A percentile compares a stretch with the other conserved stretches of the same genome.
These are phyloP conservation scores for Tenthredo amoena DNA, from an alignment of 2,888 invertebrate species.

Conservation along the genomic window DNA sequence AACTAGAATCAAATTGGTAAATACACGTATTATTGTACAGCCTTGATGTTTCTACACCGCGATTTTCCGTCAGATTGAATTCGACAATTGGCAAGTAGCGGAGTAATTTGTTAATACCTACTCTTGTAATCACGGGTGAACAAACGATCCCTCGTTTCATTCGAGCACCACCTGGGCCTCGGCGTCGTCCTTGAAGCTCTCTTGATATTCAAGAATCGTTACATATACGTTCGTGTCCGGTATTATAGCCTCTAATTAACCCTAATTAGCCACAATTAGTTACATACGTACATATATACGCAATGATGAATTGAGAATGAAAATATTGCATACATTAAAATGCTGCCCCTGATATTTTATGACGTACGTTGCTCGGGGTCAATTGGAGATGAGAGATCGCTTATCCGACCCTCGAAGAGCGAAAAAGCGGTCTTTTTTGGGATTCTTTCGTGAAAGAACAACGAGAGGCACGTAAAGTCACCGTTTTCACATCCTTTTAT, in stretches of 20 bases:
- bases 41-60: background rate
- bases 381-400: background rate
- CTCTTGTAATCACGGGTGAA: background rate
- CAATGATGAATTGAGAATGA: background rate
- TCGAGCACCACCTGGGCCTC: constrained; percentile 37
- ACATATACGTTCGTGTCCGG: background rate
- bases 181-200: constrained; percentile 1
- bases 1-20: background rate
- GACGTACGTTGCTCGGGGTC: background rate
- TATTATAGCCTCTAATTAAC: constrained; percentile 30
- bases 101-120: background rate
- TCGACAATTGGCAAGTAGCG: background rate
- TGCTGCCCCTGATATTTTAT: background rate
- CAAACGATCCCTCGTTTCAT: constrained; percentile 10
- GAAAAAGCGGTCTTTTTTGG: background rate
- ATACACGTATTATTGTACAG: background rate
- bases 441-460: background rate
- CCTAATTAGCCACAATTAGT: constrained; percentile 48
- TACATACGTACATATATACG: background rate
- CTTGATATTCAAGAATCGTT: constrained; percentile 34
- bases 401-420: background rate
- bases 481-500: background rate
- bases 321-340: background rate
- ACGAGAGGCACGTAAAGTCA: background rate
- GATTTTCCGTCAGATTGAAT: constrained; percentile 14